Conservation (phyloP, 2,113 vertebrate species). For the Megaleporinus macrocephalus region DNA sequence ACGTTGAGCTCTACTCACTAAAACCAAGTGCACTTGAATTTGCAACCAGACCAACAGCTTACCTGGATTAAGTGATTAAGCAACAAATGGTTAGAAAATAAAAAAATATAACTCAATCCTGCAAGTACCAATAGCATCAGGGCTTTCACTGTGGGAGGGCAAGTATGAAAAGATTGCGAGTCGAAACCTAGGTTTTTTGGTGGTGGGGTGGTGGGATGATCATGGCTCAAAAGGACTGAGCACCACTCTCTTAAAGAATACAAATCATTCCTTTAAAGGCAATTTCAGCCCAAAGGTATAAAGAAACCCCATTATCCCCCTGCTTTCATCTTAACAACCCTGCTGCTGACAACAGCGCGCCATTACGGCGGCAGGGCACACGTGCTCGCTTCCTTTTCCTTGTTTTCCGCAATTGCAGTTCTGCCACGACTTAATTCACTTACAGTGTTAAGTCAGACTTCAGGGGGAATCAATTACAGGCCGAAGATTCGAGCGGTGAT, state of each 20-base stretch:
- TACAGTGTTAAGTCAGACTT: conserved; percentile 68
- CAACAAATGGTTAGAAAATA: too few species aligned
- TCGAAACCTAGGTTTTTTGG: too few species aligned
- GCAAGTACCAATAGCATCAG: too few species aligned
- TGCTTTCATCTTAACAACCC: conserved; percentile 23
- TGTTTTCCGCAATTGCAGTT: conserved; percentile 56
- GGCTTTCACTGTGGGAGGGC: too few species aligned
- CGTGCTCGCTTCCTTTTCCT: conserved; percentile 23
- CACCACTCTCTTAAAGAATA: background rate
- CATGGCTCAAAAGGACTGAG: background rate
- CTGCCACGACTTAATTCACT: conserved; percentile 71
- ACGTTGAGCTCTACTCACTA: too few species aligned
- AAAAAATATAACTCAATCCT: too few species aligned
- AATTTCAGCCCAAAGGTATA: conserved; percentile 14
- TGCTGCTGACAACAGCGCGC: background rate
- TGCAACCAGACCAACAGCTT: too few species aligned
- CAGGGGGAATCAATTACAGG: conserved; percentile 79
- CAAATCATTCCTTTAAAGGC: background rate
- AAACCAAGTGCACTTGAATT: too few species aligned
- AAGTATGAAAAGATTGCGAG: too few species aligned
- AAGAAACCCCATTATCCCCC: background rate
- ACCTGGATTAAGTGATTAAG: too few species aligned
- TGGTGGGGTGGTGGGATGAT: background rate
- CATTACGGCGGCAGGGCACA: conserved; percentile 12
- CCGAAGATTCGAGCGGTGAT: conserved; percentile 80